Evolutionary conservation across 2,113 vertebrate species (phyloP).

Genomic region (Deroptyus accipitrinus): DNA sequence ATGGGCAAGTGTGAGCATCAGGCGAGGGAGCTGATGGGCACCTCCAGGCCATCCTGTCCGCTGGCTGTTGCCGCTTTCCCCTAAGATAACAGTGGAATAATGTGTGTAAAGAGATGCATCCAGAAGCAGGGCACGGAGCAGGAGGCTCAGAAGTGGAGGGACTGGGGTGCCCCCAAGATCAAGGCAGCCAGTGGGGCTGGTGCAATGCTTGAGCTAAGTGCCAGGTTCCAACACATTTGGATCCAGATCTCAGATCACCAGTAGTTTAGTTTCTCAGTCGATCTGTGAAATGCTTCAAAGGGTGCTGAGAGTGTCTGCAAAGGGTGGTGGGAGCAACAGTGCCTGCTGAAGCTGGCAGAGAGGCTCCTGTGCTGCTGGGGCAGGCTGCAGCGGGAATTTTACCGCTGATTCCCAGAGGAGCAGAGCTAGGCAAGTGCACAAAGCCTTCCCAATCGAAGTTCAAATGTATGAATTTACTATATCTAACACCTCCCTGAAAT

Average conservation of each 20-base stretch:
- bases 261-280: not conserved
- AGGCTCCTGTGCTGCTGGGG: not conserved
- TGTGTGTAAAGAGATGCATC: not conserved
- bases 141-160: not conserved
- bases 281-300: not conserved
- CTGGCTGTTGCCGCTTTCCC: not conserved
- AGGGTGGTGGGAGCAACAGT: not conserved
- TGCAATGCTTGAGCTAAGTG: not conserved
- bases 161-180: rapidly evolving
- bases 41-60: not conserved
- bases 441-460: not conserved
- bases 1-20: rapidly evolving
- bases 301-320: not conserved
- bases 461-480: conserved; percentile 10
- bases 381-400: not conserved
- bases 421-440: not conserved
- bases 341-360: not conserved
- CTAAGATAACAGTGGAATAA: not conserved
- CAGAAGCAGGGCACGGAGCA: not conserved
- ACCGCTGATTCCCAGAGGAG: not conserved
- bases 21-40: not conserved
- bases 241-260: not conserved
- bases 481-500: conserved; percentile 44
- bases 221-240: not conserved
- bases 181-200: not conserved